Conservation (phyloP, 2,113 vertebrate species). For the Cichladusa arquata region DNA sequence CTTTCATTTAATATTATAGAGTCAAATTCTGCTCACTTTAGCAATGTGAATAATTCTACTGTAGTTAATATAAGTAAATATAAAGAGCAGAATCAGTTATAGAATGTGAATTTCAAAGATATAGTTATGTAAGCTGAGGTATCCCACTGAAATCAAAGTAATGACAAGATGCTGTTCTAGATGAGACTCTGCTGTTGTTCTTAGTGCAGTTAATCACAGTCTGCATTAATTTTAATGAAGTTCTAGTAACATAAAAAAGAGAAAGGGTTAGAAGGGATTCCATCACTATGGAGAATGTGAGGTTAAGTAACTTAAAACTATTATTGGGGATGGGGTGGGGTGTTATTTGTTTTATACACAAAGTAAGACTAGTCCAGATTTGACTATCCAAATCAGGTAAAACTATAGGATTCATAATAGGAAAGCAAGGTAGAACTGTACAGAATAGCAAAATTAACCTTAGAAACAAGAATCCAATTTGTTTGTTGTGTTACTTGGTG, state of each 20-base stretch:
- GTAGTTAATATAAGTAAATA: neutral
- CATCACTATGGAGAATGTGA: neutral
- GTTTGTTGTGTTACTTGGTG: neutral
- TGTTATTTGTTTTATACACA: neutral
- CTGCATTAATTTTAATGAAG: neutral
- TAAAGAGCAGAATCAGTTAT: neutral
- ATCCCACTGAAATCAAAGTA: neutral
- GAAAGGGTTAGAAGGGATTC: neutral
- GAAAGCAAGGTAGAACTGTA: neutral
- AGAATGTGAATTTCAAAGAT: neutral
- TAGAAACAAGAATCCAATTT: neutral
- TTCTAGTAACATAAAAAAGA: neutral
- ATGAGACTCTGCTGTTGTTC: neutral
- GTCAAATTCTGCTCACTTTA: conserved; percentile 2
- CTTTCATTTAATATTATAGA: neutral
- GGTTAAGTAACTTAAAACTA: neutral
- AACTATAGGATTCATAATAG: neutral
- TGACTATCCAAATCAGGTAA: neutral
- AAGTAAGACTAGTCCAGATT: neutral
- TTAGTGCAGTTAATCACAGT: neutral
- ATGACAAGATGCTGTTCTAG: neutral
- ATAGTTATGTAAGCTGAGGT: neutral
- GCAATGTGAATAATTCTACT: neutral
- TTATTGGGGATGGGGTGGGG: accelerated
- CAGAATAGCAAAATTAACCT: neutral